Evolutionary conservation across 2,888 invertebrate species (phyloP), one percentile per base, ranked within the genome.

Genomic region (Auanema freiburgensis): DNA sequence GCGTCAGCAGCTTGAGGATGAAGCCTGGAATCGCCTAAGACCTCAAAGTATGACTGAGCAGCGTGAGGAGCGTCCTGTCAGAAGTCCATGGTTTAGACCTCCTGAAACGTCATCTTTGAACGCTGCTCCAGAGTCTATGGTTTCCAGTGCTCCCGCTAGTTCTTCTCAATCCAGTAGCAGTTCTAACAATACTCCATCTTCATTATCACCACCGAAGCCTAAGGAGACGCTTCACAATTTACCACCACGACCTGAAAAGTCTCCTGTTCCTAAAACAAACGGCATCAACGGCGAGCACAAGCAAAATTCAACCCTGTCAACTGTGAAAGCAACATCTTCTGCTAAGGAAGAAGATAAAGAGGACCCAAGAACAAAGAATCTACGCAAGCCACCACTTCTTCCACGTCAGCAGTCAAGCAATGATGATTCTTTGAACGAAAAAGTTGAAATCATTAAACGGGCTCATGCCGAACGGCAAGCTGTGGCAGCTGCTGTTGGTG

Each of bases 1-100:
- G 25, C 69, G 81, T 59, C 75, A 76, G 53, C 73, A 78, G 33
- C 64, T 81, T 8, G 81, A 81, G 56, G 80, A 80, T 1, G 79
- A 81, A 52, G 77, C 75, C 1, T 77, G 80, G 77, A 75, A 71
- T 50, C 69, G 81, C 14, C 64, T 81, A 10, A 63, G 78, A 6
- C 33, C 33, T 5, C 33, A 69, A 57, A 43, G 46, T 33, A 33
- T 33, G 33, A 33, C 33, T 5, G 21, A 46, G 21, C 16, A 21
- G 21, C 46, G 46, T 46, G 46, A 46, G 8, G 16, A 46, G 8
- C 46, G 46, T 21, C 46, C 46, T 46, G 33, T 33, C 33, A 33
- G 18, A 41, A 46, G 58, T 49, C 62, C 62, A 8, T 62, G 62
- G 64, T 56, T 51, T 43, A 54, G 51, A 33, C 55, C 49, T 23